phyloP scores from a whole-genome alignment of 2,113 vertebrate species.

The Lamprologus speciosus region DNA sequence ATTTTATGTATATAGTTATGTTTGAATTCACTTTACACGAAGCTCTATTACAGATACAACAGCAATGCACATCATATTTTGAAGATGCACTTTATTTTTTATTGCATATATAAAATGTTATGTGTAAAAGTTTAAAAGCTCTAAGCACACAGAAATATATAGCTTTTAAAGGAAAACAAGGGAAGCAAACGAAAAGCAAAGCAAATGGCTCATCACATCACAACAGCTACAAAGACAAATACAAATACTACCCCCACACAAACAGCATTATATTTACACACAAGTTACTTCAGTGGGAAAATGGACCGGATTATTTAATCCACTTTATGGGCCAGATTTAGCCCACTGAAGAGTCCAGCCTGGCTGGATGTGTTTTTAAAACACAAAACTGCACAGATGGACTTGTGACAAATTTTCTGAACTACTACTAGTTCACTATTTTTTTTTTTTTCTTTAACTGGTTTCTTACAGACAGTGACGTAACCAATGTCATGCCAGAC shows the following conservation, averaged over 20 bases:
- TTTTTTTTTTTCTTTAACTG: background rate
- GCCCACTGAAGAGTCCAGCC: background rate
- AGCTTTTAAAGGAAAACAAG: background rate
- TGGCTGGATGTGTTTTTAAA: background rate
- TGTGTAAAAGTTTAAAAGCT: background rate
- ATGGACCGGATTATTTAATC: background rate
- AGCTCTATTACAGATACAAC: background rate
- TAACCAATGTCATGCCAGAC: background rate
- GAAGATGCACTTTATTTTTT: background rate
- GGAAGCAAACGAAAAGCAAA: background rate
- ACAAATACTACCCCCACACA: background rate
- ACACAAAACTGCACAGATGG: background rate
- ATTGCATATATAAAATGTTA: background rate
- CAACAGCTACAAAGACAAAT: background rate
- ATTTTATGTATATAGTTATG: background rate
- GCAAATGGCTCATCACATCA: background rate
- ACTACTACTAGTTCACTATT: background rate
- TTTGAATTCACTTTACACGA: background rate
- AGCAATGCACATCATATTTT: background rate
- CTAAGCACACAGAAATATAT: background rate
- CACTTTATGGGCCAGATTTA: background rate
- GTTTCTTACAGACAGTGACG: background rate
- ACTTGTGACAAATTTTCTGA: background rate
- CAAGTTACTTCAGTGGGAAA: background rate
- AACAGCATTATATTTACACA: background rate